Percentiles rank a stretch among this genome's conserved stretches.
phyloP scores from a whole-genome alignment of 2,888 invertebrate species.

The Apotomis betuletana region DNA sequence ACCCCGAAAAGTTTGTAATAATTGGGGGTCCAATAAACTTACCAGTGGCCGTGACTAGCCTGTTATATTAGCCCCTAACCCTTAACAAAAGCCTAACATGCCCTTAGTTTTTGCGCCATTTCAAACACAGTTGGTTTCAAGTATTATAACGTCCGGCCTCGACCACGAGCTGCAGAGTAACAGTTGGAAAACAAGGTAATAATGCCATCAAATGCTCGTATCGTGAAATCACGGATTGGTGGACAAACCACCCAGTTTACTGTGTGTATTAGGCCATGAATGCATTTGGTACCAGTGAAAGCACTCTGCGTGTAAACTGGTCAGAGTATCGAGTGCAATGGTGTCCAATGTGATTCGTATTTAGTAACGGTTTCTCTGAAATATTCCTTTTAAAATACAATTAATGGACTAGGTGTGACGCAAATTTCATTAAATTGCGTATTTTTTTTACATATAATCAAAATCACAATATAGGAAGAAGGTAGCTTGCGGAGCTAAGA shows the following conservation, averaged over 20 bases:
- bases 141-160: slow-evolving; percentile 8
- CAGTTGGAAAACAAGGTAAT: slow-evolving; percentile 39
- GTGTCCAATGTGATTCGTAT: too few relatives aligned
- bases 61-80: slow-evolving; percentile 33
- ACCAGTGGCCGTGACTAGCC: slow-evolving; percentile 32
- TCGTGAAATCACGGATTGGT: slow-evolving; percentile 42
- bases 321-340: neutral
- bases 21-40: slow-evolving; percentile 39
- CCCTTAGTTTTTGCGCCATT: slow-evolving; percentile 33
- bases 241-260: slow-evolving; percentile 37
- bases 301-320: neutral
- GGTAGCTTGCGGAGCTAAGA: too few relatives aligned
- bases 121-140: slow-evolving; percentile 17
- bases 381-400: neutral
- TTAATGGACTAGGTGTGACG: too few relatives aligned
- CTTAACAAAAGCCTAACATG: slow-evolving; percentile 31
- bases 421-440: too few relatives aligned
- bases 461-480: too few relatives aligned
- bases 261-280: slow-evolving; percentile 38
- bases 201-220: slow-evolving; percentile 40
- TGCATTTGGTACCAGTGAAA: slow-evolving; percentile 30
- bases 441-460: too few relatives aligned
- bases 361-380: neutral
- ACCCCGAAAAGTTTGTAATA: slow-evolving; percentile 38
- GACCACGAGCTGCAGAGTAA: slow-evolving; percentile 27